Evolutionary conservation across 2,113 vertebrate species (phyloP).

Genomic region (Suncus etruscus): DNA sequence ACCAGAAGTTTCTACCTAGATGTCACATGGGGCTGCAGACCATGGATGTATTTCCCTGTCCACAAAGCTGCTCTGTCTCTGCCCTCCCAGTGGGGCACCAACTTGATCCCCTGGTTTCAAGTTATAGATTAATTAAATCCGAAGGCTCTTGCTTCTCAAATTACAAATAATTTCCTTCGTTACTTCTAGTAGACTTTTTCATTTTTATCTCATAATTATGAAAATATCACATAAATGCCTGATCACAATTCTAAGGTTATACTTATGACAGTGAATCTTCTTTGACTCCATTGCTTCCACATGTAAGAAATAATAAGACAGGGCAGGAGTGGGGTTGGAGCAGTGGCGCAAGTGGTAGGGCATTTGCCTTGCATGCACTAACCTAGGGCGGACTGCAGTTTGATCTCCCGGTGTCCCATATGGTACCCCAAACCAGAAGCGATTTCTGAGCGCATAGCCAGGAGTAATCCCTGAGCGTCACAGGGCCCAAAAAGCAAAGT

Average conservation of each 20-base stretch:
- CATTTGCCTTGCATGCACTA: too few species aligned
- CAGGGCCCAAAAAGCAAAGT: too few species aligned
- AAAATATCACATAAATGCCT: conserved; percentile 27
- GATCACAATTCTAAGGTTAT: conserved; percentile 34
- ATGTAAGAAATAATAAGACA: conserved; percentile 39
- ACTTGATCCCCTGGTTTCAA: conserved; percentile 5
- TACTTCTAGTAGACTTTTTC: conserved; percentile 23
- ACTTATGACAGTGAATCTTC: not conserved
- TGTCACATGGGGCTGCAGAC: not conserved
- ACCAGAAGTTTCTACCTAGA: not conserved
- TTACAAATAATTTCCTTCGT: conserved; percentile 11
- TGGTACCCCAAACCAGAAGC: too few species aligned
- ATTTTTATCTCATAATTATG: conserved; percentile 40
- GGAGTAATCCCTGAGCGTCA: too few species aligned
- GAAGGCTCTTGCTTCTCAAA: not conserved
- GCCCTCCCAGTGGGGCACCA: not conserved
- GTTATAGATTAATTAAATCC: conserved; percentile 43
- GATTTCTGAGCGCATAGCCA: too few species aligned
- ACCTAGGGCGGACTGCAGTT: too few species aligned
- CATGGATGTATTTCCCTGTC: not conserved
- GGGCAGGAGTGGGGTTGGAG: not conserved
- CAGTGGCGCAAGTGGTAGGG: not conserved
- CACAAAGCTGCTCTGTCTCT: not conserved
- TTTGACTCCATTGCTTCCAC: conserved; percentile 28
- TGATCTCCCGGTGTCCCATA: too few species aligned